These are phyloP conservation scores for Camponotus pennsylvanicus DNA, from an alignment of 1,140 invertebrate genomes.

Conservation along the genomic window DNA sequence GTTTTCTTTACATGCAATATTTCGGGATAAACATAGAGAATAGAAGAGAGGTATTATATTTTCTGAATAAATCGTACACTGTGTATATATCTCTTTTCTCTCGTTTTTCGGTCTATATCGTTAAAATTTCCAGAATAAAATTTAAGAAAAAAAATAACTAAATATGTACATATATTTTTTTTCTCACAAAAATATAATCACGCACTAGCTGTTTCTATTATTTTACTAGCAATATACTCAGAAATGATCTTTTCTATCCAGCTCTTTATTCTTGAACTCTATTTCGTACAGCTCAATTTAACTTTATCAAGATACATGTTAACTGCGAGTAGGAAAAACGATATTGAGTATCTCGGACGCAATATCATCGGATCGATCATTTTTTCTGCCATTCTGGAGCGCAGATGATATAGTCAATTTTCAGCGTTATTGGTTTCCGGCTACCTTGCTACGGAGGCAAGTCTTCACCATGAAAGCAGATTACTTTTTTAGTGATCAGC, in stretches of 20 bases:
- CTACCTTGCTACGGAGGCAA: conserved; percentile 30
- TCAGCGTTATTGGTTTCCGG: conserved; percentile 54
- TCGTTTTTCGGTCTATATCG: not conserved
- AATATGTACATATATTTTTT: not conserved
- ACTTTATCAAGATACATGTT: conserved; percentile 54
- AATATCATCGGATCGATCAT: conserved; percentile 55
- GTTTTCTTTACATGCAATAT: conserved; percentile 45
- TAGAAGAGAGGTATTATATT: conserved; percentile 27
- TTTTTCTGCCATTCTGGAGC: conserved; percentile 41
- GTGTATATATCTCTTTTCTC: not conserved
- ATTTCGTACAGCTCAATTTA: not conserved
- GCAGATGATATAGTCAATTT: conserved; percentile 61
- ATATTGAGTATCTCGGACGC: conserved; percentile 52
- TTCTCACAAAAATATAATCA: not conserved
- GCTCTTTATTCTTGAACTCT: conserved; percentile 28
- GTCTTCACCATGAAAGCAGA: conserved; percentile 18
- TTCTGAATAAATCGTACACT: conserved; percentile 24
- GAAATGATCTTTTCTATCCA: not conserved
- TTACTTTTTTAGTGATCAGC: conserved; percentile 22
- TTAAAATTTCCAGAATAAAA: not conserved
- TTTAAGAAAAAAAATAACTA: not conserved
- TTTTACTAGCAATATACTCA: conserved; percentile 23
- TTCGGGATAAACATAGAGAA: conserved; percentile 29
- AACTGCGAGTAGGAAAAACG: conserved; percentile 51
- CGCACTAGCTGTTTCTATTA: not conserved